Evolutionary conservation across 1,140 invertebrate species (phyloP), one percentile per base, ranked within the genome.

Genomic region (Procambarus virginalis): DNA sequence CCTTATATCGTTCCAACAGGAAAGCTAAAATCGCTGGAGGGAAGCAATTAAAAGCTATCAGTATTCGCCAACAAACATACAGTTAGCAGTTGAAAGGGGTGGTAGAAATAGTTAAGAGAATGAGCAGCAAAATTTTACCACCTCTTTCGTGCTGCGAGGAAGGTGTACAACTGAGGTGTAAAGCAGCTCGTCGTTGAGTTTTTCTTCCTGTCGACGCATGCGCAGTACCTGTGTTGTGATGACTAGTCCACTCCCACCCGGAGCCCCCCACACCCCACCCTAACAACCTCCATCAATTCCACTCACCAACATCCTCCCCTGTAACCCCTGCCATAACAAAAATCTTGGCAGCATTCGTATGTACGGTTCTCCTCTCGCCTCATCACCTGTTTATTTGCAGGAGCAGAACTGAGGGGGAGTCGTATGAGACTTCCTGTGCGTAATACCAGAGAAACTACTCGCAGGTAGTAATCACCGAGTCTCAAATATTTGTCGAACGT

Each of bases 191-290:
- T 73, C 34, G 60, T 84, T 70, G 81, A 68, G 81, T 84, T 84
- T 55, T 84, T 84, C 81, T 73, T 84, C 22, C 46, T 14, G 64
- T 9, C 64, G 34, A 49, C 81, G 81, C 81, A 84, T 84, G 81
- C 81, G 81, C 64, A 64, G 17, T 48, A 3, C 60, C 34, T 73
- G 34, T 84, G 81, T 84, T 84, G 81, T 84, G 81, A 84, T 73
- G 81, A 73, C 81, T 20, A 34, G 78, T 10, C 10, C 55, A n/a
- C 49, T n/a, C 78, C 14, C 9, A 2, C 45, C 46, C 48, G 64
- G 3, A 3, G 1, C 51, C 51, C 51, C 51, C 4, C 12, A 12
- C 51, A 8, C 51, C 51, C 12, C 12, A 55, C 51, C 51, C 51
- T 55, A 8, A 55, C 51, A 8, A 9, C 8, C 12, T 55, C 51